Base-by-base conservation (phyloP, 2,797 vertebrate species). In the Octomys mimax region DNA sequence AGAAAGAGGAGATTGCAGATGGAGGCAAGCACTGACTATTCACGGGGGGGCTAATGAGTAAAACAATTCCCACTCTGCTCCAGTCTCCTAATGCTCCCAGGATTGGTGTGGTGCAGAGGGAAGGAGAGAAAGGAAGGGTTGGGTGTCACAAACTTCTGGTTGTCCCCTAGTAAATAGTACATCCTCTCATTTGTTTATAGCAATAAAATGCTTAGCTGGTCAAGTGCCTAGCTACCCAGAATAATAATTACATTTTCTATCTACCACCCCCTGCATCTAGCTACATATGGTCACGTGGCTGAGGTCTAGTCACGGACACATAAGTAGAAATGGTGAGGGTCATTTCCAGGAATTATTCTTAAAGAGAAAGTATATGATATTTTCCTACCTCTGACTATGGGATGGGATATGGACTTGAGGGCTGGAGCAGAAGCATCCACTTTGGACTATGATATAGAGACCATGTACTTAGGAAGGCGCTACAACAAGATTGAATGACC, bases 341-440 rank as follows among this genome's bases (percentile, higher is more conserved):
- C 71, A 68, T 88, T 90, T 89, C 57, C 21, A 94, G 83, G 11
- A 97, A 88, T 26, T 80, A 22, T 82, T 80, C 61, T 94, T 91
- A 66, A 93, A 70, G 39, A 21, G 18, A 78, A 21, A 11, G 39
- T 49, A 11, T 71, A 13, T 77, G 79, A 59, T 57, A 78, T 61
- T 78, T 64, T 42, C 26, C 42, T 4, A 24, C n/a, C 39, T 73
- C 82, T 61, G 70, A 11, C 13, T 64, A 33, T 46, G 70, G 57
- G 16, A 54, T 77, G 70, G 31, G 91, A 68, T 71, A 46, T 21
- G 31, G 54, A 89, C 57, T 61, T 89, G 52, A 86, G 83, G 80
- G 46, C 75, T 77, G 54, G 92, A 79, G 33, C 3, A 26, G 39
- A 80, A 89, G 88, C 49, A 80, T 71, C 36, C 39, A 21, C 52